Conservation (phyloP, 2,888 invertebrate species). For the Lasioglossum marginatum region DNA sequence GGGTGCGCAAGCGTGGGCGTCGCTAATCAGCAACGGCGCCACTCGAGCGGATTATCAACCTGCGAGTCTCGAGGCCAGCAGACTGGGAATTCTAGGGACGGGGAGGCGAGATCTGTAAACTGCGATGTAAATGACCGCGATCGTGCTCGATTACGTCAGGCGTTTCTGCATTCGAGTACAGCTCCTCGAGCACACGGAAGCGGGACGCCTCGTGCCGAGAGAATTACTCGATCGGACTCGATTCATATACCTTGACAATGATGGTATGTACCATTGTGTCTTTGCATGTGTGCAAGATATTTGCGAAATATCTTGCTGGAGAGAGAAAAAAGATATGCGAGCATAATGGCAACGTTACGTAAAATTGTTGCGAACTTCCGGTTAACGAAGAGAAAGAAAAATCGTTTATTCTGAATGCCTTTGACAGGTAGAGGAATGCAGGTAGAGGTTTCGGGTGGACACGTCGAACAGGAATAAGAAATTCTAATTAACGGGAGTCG, state of each 20-base stretch:
- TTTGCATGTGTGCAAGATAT: too few species aligned
- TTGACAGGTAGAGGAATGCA: neutral
- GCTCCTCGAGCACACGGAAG: conserved; percentile 26
- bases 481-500: conserved; percentile 21
- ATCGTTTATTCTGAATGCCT: neutral
- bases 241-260: too few species aligned
- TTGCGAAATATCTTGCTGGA: too few species aligned
- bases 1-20: conserved; percentile 69
- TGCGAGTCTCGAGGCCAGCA: conserved; percentile 59
- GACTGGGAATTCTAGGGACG: conserved; percentile 17
- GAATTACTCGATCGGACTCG: conserved; percentile 24
- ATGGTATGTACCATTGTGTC: too few species aligned
- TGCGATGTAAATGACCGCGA: conserved; percentile 68
- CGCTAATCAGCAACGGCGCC: conserved; percentile 76
- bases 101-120: conserved; percentile 61
- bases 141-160: conserved; percentile 59
- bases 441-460: neutral
- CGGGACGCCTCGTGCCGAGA: conserved; percentile 25
- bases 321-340: too few species aligned
- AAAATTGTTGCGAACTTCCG: neutral
- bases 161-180: conserved; percentile 33
- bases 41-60: conserved; percentile 66
- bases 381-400: neutral
- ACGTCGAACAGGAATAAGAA: neutral
- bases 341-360: neutral